Evolutionary conservation across 2,113 vertebrate species (phyloP), one percentile per base, ranked within the genome.

Genomic region (Leptocoma aspasia): DNA sequence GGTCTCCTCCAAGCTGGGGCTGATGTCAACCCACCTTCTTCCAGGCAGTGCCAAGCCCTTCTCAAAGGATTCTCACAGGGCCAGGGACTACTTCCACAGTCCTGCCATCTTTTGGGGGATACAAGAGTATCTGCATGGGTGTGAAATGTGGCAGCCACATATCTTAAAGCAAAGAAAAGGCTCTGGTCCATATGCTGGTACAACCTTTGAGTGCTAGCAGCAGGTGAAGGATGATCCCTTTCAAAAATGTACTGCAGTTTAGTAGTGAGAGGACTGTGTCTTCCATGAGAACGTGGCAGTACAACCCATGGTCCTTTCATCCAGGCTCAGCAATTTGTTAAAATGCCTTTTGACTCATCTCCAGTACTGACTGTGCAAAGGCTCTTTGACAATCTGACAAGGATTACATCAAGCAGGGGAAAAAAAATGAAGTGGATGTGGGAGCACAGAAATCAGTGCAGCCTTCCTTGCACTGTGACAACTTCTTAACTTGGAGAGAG

Each of bases 401-500:
- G 15, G 22, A 68, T 66, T 37, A 70, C 49, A 49, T 69, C 52
- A 47, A 83, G 31, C 19, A 71, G 41, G 41, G 7, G 41, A 49
- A 77, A 82, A 64, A 70, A 69, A 60, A 27, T 7, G 4, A 42
- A 71, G 77, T 21, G 14, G 13, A 23, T 57, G 14, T 31, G 28
- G 85, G 24, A 22, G 52, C 44, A 59, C 19, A 75, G 64, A 70
- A 82, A 82, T 19, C 79, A 92, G 15, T 6, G 7, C 45, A 86
- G 39, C 37, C 82, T 94, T 86, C 61, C 56, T 87, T 52, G 3
- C 0, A 0, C 53, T 13, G 18, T 59, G 89, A 85, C 77, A 82
- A 86, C 86, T 69, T 91, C 76, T 87, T 89, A 91, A 66, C 57
- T 95, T 94, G 54, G 63, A 81, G 71, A 89, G 84, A 88, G 94